Conservation (phyloP, 2,888 invertebrate genomes). For the Drosophila incognita region DNA sequence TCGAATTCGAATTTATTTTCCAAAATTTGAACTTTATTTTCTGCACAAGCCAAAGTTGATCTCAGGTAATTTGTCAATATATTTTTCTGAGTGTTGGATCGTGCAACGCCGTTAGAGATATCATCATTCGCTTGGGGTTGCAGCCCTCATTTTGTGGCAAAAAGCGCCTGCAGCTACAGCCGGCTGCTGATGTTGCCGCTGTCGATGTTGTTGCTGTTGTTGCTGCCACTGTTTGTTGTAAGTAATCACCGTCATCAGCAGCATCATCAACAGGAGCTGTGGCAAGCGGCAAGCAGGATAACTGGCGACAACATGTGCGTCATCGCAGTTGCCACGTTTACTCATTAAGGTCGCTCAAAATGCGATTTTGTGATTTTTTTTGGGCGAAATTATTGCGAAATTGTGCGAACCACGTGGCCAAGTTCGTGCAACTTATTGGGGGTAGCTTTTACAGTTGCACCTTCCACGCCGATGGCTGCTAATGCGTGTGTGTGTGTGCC, state of each 20-base stretch:
- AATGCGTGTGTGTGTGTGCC: constrained; percentile 10
- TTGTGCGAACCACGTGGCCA: constrained; percentile 57
- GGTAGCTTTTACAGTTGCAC: constrained; percentile 72
- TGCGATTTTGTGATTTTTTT: constrained; percentile 45
- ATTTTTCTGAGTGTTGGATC: constrained; percentile 38
- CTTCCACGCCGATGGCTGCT: constrained; percentile 37
- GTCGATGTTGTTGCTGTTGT: constrained; percentile 29
- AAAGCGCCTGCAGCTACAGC: constrained; percentile 70
- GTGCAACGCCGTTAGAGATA: constrained; percentile 63
- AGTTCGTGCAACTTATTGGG: constrained; percentile 41
- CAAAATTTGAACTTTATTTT: neutral
- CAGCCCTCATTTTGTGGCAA: constrained; percentile 75
- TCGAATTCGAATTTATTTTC: neutral
- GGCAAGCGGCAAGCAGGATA: constrained; percentile 54
- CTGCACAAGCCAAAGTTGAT: neutral
- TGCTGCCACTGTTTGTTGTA: constrained; percentile 66
- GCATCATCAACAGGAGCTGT: constrained; percentile 54
- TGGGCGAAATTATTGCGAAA: constrained; percentile 70
- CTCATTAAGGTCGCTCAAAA: constrained; percentile 69
- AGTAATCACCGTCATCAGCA: constrained; percentile 77
- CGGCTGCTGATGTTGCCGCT: constrained; percentile 49
- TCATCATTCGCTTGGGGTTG: constrained; percentile 67
- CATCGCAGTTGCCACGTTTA: constrained; percentile 74
- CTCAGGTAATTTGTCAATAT: neutral
- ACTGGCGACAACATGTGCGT: constrained; percentile 78